Conservation (phyloP, 2,113 vertebrate genomes). For the Nibea albiflora region DNA sequence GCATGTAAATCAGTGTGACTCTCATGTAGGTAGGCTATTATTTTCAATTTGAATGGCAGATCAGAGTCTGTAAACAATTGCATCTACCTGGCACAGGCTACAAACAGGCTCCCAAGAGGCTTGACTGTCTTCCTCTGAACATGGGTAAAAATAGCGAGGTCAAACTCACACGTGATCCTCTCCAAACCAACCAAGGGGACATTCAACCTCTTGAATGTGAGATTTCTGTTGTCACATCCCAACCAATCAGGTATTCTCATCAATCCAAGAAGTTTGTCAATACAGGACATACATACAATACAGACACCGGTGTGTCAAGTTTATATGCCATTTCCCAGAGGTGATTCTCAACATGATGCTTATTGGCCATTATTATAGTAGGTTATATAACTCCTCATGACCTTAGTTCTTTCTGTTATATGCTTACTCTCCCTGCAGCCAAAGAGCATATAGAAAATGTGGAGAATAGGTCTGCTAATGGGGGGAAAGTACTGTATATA, state of each 20-base stretch:
- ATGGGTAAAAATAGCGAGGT: slow-evolving; percentile 52
- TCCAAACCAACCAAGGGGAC: slow-evolving; percentile 11
- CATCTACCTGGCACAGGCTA: slow-evolving; percentile 48
- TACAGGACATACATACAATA: too few relatives aligned
- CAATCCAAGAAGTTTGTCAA: slow-evolving; percentile 11
- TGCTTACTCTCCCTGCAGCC: not conserved
- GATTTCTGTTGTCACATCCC: slow-evolving; percentile 14
- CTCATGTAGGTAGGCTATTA: slow-evolving; percentile 51
- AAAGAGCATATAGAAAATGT: not conserved
- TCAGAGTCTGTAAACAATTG: slow-evolving; percentile 61
- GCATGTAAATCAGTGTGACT: slow-evolving; percentile 55
- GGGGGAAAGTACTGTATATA: not conserved
- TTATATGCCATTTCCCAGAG: slow-evolving; percentile 34
- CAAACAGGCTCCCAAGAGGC: slow-evolving; percentile 46
- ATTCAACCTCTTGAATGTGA: slow-evolving; percentile 14
- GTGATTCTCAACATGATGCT: slow-evolving; percentile 29
- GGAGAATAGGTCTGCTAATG: not conserved
- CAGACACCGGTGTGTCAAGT: not conserved
- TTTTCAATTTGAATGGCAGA: slow-evolving; percentile 59
- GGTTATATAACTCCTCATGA: not conserved
- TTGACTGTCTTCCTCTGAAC: slow-evolving; percentile 39
- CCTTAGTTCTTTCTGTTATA: slow-evolving; percentile 9
- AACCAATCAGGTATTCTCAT: slow-evolving; percentile 17
- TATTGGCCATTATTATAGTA: slow-evolving; percentile 19
- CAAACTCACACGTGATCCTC: slow-evolving; percentile 16